These are phyloP conservation scores for Heterohyrax brucei DNA, from an alignment of 2,797 vertebrate genomes.

Conservation along the genomic window DNA sequence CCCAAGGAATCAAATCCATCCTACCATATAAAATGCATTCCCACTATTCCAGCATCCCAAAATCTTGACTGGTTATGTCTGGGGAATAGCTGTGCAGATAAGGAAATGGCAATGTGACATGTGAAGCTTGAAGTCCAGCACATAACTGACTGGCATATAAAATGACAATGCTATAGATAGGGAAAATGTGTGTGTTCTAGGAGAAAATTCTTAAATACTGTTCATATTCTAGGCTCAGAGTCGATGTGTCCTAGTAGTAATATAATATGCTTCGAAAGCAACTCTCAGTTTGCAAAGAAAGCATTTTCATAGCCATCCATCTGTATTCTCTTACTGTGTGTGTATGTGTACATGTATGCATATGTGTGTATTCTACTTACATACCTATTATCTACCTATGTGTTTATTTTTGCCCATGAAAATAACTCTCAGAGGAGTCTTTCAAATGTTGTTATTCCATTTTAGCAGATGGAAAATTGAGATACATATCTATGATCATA, in stretches of 20 bases:
- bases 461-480: conserved; percentile 8
- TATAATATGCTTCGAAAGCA: neutral
- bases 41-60: neutral
- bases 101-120: neutral
- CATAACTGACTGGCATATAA: neutral
- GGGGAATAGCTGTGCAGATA: neutral
- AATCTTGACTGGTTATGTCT: neutral
- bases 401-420: neutral
- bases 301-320: neutral
- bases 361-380: neutral
- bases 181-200: neutral
- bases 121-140: neutral
- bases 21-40: neutral
- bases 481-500: neutral
- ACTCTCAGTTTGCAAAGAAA: conserved; percentile 50
- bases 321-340: neutral
- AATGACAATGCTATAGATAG: neutral
- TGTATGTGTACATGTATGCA: neutral
- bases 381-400: neutral
- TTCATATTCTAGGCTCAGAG: neutral
- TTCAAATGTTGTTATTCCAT: conserved; percentile 9
- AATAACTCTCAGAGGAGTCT: conserved; percentile 24
- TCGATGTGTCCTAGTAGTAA: neutral
- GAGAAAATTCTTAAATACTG: neutral
- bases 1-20: neutral